Evolutionary conservation across 2,888 invertebrate species (phyloP), one percentile per base, ranked within the genome.

Genomic region (Lathronympha strigana): DNA sequence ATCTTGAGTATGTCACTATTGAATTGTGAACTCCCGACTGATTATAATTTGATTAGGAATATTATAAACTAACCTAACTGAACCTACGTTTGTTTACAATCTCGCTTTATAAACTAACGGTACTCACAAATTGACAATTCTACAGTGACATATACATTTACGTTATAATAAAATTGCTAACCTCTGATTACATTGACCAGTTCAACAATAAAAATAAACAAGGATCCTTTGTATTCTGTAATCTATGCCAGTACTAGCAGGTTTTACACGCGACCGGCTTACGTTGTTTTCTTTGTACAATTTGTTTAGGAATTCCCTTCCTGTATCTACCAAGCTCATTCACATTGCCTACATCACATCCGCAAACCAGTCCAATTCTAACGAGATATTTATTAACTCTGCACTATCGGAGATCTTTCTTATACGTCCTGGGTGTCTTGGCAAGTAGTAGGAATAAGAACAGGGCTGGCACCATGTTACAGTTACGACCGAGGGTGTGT

Each of bases 281-380:
- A 71, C 66, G 50, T 69, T 70, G 71, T 70, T 68, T 64, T 69
- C 67, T 71, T 71, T 73, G 67, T 71, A 69, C 66, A 58, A 61
- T 70, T 69, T 73, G 70, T 69, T 71, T 72, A 61, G 60, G 19
- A 53, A 67, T 71, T 70, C 71, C 73, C 72, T 76, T 54, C 38
- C 25, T 38, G 31, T 28, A 17, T 36, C 36, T 23, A 23, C 53
- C n/a, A 47, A 25, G 13, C 8, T 47, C n/a, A 31, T 25, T 47
- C 21, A 23, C 47, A 47, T 47, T 2, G 47, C 47, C 23, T 23
- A n/a, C n/a, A 23, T 23, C 47, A 6, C 2, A 0, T 23, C 8
- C 23, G 47, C 13, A 5, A 23, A n/a, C 47, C 47, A 47, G 47
- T 21, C 1, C n/a, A 13, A 47, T 23, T 23, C 1, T 23, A 2